Evolutionary conservation across 1,140 invertebrate species (phyloP), one percentile per base, ranked within the genome.

Genomic region (Oryctes rhinoceros): DNA sequence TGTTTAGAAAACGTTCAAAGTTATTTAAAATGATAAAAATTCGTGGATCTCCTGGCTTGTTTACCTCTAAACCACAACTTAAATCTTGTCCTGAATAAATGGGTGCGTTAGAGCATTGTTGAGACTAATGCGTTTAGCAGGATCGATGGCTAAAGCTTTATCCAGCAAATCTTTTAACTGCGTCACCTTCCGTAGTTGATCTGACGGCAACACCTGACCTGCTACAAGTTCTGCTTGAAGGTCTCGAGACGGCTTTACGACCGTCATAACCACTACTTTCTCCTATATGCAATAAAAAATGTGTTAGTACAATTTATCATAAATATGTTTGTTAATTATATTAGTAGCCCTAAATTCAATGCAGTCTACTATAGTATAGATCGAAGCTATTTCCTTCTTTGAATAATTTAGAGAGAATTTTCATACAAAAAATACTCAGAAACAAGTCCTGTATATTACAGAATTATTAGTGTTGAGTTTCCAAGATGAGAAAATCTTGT

Each of bases 141-240:
- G 94, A 89, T 99, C 99, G 67, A 99, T 88, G 89, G 96, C 94
- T 30, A 99, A 91, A 83, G 98, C 96, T 80, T 96, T 94, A 82
- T 99, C 98, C 44, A 99, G 88, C 5, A 99, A 89, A 88, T 99
- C 97, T 84, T 96, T 97, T 5, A 99, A 90, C 85, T 99, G 98
- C 3, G 91, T 91, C 1, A 98, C 96, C 90, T 98, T 98, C 78
- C 94, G 92, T 79, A 94, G 91, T 85, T 98, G 97, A 81, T 98
- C 95, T 6, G 96, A 90, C 0, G 97, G 97, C 76, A 99, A 88
- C 84, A 96, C 96, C 84, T 96, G 94, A 77, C 94, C 94, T 9
- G 96, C 96, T 53, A 97, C 91, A 30, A 99, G 89, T 86, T 99
- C 98, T 0, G 93, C 88, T 79, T 94, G 91, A 67, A 99, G 89